Base-by-base conservation (phyloP, 2,797 vertebrate species). In the Malurus splendens region DNA sequence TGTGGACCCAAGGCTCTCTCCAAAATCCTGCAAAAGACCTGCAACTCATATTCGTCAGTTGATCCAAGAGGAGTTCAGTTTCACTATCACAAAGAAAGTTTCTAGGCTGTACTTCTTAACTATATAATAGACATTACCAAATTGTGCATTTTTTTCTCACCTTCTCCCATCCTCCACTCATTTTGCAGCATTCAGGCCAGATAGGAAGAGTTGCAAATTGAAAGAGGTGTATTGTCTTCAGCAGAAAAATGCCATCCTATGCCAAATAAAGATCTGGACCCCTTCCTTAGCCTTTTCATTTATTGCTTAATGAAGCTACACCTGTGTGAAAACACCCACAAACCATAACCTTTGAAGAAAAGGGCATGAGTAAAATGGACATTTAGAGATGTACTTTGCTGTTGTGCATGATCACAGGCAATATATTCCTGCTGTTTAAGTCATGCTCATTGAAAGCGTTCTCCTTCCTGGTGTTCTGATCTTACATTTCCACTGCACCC, bases 21-120 rank as follows among this genome's bases (percentile, higher is more conserved):
- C 73, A 97, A 97, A 94, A 97, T 90, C 80, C 97, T 97, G 77
- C 97, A 94, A 84, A 96, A 91, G 93, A 97, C 95, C 94, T 98
- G 96, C 92, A 97, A 82, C 90, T 92, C 94, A 42, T 96, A 98
- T 92, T 98, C 98, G 16, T 98, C 97, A 25, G 82, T 89, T 61
- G 97, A 97, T 90, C 98, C 97, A 86, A 96, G 93, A 95, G 97
- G 97, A 56, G 95, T 96, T 93, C 98, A 97, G 92, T 98, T 98
- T 95, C 96, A 98, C 93, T 98, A 97, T 73, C 94, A 97, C 86
- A 95, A 97, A 90, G 98, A 97, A 94, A 97, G 93, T 90, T 95
- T 97, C 95, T 98, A 97, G 96, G 25, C 16, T 82, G 61, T n/a
- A 50, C 42, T 81, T 86, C 44, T 51, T 59, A 82, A 57, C 8